Base-by-base conservation (phyloP, 2,888 invertebrate genomes). In the Apocheima hispidaria region DNA sequence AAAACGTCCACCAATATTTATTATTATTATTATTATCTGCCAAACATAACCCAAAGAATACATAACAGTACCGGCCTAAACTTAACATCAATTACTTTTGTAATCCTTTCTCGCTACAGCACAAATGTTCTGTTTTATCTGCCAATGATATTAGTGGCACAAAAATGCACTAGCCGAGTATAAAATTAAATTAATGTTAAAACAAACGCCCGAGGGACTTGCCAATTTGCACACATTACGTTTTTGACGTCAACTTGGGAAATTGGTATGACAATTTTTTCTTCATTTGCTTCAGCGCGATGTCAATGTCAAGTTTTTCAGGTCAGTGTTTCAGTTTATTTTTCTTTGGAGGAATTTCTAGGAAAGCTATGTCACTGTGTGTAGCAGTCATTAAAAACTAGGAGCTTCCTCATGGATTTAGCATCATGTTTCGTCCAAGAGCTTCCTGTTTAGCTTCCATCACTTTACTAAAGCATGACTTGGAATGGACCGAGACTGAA, bases 161-260 rank as follows among this genome's bases (percentile, higher is more conserved):
- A 70, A 64, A 59, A 71, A 65, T 69, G 73, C 70, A 78, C 60
- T 71, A 60, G 40, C 54, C 65, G 55, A 58, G 71, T 70, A 75
- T 61, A 60, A 54, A 51, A 51, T 51, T 30, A 52, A 58, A 53
- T 41, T 55, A 52, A 63, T 60, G 55, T 56, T 46, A 46, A 49
- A 44, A 60, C 36, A 41, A 43, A 59, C 55, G 20, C 21, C 20
- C 43, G 57, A 16, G 35, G 44, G n/a, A n/a, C 53, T 52, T 68
- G 69, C 69, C 70, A 73, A 73, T 69, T 79, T 76, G 73, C 75
- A 73, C 72, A 68, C 73, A 76, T 78, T 73, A 75, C 72, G 54
- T 44, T 69, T 66, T 68, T 40, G 63, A 58, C 44, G 43, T 53
- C 49, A n/a, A 26, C 26, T 10, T 43, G 53, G 21, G 33, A 33